Evolutionary conservation across 1,140 invertebrate genomes (phyloP), one percentile per base, ranked within the genome.

Genomic region (Macrobrachium rosenbergii): DNA sequence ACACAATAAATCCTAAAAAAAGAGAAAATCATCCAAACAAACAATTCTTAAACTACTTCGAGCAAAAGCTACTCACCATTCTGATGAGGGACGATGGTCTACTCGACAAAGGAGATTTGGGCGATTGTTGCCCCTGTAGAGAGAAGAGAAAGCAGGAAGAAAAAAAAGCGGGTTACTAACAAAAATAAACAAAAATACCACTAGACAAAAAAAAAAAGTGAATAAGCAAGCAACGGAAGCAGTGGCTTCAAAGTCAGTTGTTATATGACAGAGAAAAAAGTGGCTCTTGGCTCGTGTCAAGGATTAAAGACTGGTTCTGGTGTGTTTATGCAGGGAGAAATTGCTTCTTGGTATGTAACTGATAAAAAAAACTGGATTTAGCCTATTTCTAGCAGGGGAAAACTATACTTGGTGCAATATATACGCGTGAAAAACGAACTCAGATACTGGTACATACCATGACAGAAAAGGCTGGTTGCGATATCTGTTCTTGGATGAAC

Each of bases 61-160:
- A 77, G 58, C 16, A 59, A 79, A 17, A 21, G n/a, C 28, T 43
- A 85, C 83, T 85, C 37, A 85, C 83, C 83, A 75, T 76, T 37
- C 43, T 43, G 17, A 21, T 69, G 16, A 82, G 19, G 21, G 69
- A 73, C 28, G 62, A 73, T 0, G 64, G 62, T 28, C 83, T 77
- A 43, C 73, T 73, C 23, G 82, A 84, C 82, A 77, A 37, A 72
- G 83, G 83, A 52, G 83, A 85, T 60, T 58, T 85, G 37, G 83
- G 83, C 21, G 83, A 85, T 43, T 78, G 75, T 59, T 75, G 23
- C 5, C 83, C 83, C 83, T 79, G 75, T 12, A 11, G 21, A 75
- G 28, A 75, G 72, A 37, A 11, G 37, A 23, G 16, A 37, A 37
- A 43, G 17, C 17, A 37, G 72, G 45, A 37, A 23, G 72, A 75